Evolutionary conservation across 2,113 vertebrate species (phyloP).

Genomic region (Campylorhamphus procurvoides): DNA sequence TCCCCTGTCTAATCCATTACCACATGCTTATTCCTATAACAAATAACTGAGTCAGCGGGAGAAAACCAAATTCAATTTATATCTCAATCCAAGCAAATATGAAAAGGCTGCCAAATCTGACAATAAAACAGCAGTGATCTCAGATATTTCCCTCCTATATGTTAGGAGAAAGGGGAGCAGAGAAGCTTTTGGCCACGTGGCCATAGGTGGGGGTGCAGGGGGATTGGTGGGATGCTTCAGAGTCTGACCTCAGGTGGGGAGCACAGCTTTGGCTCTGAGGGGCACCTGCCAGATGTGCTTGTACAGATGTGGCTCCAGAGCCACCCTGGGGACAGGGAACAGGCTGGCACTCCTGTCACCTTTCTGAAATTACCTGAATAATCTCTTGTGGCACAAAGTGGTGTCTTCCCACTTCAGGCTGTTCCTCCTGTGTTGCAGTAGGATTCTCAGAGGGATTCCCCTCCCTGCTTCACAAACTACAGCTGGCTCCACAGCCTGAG

Average conservation of each 20-base stretch:
- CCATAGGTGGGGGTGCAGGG: neutral
- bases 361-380: neutral
- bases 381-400: neutral
- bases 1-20: conserved; percentile 18
- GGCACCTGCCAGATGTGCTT: neutral
- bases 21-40: conserved; percentile 45
- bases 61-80: conserved; percentile 62
- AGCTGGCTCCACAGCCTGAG: neutral
- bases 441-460: neutral
- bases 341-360: neutral
- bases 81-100: conserved; percentile 65
- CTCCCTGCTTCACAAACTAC: neutral
- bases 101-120: conserved; percentile 57
- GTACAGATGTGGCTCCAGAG: neutral
- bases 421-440: neutral
- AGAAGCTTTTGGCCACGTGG: neutral
- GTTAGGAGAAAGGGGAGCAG: neutral
- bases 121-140: conserved; percentile 30
- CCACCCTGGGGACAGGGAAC: neutral
- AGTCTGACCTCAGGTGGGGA: neutral
- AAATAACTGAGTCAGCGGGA: conserved; percentile 67
- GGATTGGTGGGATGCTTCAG: neutral
- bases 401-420: neutral
- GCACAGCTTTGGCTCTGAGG: neutral
- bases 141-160: conserved; percentile 11